Percentiles rank a stretch among this genome's conserved stretches.
Evolutionary conservation across 2,888 invertebrate species (phyloP).

Genomic region (Brachynemurus nebulosus): DNA sequence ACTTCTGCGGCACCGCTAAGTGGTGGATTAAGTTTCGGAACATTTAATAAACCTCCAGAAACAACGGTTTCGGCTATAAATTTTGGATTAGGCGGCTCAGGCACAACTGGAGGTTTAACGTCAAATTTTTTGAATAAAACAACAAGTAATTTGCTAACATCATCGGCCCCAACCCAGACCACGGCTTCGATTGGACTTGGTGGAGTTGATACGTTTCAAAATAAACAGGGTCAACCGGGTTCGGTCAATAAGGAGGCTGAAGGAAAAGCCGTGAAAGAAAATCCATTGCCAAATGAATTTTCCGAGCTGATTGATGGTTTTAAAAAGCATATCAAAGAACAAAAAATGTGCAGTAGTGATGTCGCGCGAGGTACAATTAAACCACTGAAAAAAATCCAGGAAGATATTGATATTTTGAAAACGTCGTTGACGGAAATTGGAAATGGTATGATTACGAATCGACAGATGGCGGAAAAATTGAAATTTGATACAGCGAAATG

Average conservation of each 20-base stretch:
- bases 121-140: not conserved
- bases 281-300: conserved; percentile 61
- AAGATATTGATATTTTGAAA: conserved; percentile 44
- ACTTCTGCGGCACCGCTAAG: conserved; percentile 13
- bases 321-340: conserved; percentile 73
- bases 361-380: conserved; percentile 55
- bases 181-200: conserved; percentile 43
- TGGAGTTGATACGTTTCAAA: conserved; percentile 42
- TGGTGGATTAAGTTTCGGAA: conserved; percentile 16
- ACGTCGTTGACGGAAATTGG: conserved; percentile 45
- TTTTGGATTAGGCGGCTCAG: not conserved
- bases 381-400: conserved; percentile 45
- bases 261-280: conserved; percentile 44
- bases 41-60: conserved; percentile 13
- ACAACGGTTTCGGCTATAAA: no score
- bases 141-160: conserved; percentile 22
- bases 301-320: conserved; percentile 63
- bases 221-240: conserved; percentile 27
- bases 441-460: conserved; percentile 45
- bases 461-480: conserved; percentile 44
- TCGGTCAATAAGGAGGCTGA: conserved; percentile 21
- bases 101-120: not conserved
- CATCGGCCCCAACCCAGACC: conserved; percentile 17
- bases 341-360: conserved; percentile 68
- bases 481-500: conserved; percentile 60